Conservation (phyloP, 2,888 invertebrate species). For the Drepana falcataria region DNA sequence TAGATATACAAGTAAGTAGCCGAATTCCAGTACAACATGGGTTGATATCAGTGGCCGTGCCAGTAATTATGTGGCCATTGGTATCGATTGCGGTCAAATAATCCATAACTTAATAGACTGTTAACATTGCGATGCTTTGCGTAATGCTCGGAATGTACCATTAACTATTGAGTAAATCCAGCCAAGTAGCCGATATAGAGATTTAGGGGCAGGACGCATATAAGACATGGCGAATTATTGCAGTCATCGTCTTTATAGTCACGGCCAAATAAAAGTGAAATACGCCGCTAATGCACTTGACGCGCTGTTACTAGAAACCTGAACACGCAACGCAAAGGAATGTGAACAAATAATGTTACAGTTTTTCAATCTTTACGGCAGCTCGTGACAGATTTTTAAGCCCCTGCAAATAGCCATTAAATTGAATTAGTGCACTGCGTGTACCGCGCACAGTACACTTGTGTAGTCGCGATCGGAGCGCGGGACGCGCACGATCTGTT, state of each 20-base stretch:
- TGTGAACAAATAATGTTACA: slow-evolving; percentile 3
- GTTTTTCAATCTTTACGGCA: neutral
- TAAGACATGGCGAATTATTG: no score
- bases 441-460: slow-evolving; percentile 1
- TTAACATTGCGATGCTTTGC: slow-evolving; percentile 2
- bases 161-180: neutral
- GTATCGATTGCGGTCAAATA: slow-evolving; percentile 1
- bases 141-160: neutral
- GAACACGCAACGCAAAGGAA: slow-evolving; percentile 4
- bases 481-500: slow-evolving; percentile 12
- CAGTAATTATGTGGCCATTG: neutral
- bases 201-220: no score
- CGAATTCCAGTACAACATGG: no score
- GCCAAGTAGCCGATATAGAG: no score
- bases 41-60: neutral
- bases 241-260: no score
- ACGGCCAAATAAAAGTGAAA: slow-evolving; percentile 19
- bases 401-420: slow-evolving; percentile 21
- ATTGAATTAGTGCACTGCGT: slow-evolving; percentile 27
- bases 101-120: neutral
- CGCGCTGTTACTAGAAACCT: slow-evolving; percentile 9
- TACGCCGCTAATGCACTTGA: slow-evolving; percentile 11
- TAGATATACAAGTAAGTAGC: no score
- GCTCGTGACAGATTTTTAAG: slow-evolving; percentile 9
- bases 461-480: slow-evolving; percentile 15